Conservation (phyloP, 2,797 vertebrate genomes). For the Acrossocheilus wenchowensis region DNA sequence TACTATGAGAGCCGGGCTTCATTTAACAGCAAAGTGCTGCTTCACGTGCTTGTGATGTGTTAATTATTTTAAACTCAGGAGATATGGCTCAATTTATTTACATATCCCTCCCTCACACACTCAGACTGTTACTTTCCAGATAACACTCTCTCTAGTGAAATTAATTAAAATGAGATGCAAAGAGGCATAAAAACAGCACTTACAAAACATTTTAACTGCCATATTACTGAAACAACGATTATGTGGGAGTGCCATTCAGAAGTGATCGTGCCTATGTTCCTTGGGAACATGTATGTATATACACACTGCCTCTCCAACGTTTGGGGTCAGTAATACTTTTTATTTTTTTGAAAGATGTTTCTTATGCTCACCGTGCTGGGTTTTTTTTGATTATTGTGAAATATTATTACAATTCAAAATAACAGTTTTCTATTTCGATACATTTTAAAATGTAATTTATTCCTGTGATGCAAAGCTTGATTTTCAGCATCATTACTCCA, state of each 20-base stretch:
- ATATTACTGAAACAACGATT: background rate
- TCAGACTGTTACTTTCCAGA: constrained; percentile 24
- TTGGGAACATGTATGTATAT: background rate
- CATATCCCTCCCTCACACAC: constrained; percentile 19
- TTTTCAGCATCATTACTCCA: background rate
- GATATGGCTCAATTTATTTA: constrained; percentile 26
- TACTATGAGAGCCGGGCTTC: constrained; percentile 7
- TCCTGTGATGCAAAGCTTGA: background rate
- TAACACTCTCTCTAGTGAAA: background rate
- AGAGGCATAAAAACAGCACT: constrained; percentile 7
- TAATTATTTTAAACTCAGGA: constrained; percentile 31
- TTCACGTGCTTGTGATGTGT: constrained; percentile 17
- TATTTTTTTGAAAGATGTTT: background rate
- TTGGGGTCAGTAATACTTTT: background rate
- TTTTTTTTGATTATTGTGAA: background rate
- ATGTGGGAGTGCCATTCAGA: background rate
- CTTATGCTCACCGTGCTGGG: background rate
- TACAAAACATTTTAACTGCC: background rate
- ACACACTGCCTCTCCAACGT: background rate
- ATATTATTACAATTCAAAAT: background rate
- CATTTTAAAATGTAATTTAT: background rate
- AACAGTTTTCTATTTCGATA: background rate
- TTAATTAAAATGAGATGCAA: constrained; percentile 11
- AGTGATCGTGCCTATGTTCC: background rate
- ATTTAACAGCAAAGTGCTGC: constrained; percentile 28